Percentiles rank a stretch among this genome's conserved stretches.
These are phyloP conservation scores for Chaetura pelagica DNA, from an alignment of 2,113 vertebrate species.

Conservation along the genomic window DNA sequence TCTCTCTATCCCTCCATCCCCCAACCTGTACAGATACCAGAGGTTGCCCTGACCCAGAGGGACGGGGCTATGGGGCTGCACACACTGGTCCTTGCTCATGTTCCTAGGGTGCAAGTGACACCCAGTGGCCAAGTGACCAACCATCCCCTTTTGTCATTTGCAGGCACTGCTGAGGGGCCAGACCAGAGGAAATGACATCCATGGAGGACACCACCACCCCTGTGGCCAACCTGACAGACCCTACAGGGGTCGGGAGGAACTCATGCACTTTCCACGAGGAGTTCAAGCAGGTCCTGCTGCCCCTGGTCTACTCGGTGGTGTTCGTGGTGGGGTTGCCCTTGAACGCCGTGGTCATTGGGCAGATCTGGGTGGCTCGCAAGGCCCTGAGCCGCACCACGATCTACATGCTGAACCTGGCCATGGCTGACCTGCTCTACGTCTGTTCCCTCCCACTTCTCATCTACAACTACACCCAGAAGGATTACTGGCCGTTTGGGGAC, in stretches of 20 bases:
- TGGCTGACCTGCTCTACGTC: constrained; percentile 91
- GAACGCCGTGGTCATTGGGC: constrained; percentile 86
- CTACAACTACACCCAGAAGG: constrained; percentile 92
- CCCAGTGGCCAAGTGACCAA: fast-evolving
- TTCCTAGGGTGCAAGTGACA: background rate
- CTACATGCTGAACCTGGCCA: constrained; percentile 93
- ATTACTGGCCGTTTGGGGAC: constrained; percentile 97
- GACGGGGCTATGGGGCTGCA: background rate
- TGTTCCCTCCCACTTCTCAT: constrained; percentile 94
- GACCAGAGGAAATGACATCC: background rate
- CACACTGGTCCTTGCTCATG: fast-evolving
- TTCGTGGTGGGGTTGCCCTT: constrained; percentile 86
- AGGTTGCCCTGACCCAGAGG: fast-evolving
- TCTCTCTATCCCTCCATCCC: background rate
- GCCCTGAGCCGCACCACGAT: constrained; percentile 84
- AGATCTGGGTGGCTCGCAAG: constrained; percentile 83
- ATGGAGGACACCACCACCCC: fast-evolving
- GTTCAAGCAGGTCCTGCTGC: constrained; percentile 91
- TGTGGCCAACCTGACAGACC: constrained; percentile 34
- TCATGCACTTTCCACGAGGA: constrained; percentile 91
- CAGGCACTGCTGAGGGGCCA: background rate
- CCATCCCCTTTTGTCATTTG: background rate
- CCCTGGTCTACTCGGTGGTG: constrained; percentile 87
- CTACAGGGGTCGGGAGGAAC: background rate
- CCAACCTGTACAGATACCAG: fast-evolving